A percentile compares a stretch with the other conserved stretches of the same genome.
Evolutionary conservation across 23 tunicate species (phyloP).

Genomic region (Halocynthia roretzi): DNA sequence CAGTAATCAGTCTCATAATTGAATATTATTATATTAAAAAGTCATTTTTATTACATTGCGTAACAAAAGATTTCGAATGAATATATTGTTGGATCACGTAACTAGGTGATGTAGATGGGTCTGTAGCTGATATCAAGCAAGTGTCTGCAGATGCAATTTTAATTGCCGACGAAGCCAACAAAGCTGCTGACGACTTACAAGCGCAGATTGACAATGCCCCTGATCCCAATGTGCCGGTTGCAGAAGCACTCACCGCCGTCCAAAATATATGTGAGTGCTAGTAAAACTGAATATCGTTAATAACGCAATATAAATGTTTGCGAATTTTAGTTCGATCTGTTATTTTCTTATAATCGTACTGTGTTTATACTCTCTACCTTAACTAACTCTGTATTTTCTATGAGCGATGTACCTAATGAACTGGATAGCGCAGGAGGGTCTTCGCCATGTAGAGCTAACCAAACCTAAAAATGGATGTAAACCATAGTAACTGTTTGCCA

Average conservation of each 20-base stretch:
- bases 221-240: conserved; percentile 35
- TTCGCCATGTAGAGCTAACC: too few relatives aligned
- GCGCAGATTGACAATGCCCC: conserved; percentile 42
- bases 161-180: conserved; percentile 22
- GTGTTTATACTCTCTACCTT: too few relatives aligned
- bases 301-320: background rate
- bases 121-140: background rate
- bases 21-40: background rate
- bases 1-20: background rate
- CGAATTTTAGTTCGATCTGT: too few relatives aligned
- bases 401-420: too few relatives aligned
- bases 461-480: too few relatives aligned
- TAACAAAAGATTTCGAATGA: background rate
- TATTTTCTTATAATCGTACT: too few relatives aligned
- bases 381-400: too few relatives aligned
- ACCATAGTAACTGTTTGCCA: too few relatives aligned
- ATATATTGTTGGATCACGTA: too few relatives aligned
- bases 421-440: too few relatives aligned
- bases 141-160: conserved; percentile 1
- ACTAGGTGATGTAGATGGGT: conserved; percentile 23
- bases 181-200: conserved; percentile 38
- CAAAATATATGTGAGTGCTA: conserved; percentile 29
- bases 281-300: background rate
- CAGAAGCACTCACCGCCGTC: conserved; percentile 16
- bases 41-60: too few relatives aligned